A percentile compares a stretch with the other conserved stretches of the same genome.
Conservation (phyloP, 2,888 invertebrate genomes). For the Lasioglossum lativentre region DNA sequence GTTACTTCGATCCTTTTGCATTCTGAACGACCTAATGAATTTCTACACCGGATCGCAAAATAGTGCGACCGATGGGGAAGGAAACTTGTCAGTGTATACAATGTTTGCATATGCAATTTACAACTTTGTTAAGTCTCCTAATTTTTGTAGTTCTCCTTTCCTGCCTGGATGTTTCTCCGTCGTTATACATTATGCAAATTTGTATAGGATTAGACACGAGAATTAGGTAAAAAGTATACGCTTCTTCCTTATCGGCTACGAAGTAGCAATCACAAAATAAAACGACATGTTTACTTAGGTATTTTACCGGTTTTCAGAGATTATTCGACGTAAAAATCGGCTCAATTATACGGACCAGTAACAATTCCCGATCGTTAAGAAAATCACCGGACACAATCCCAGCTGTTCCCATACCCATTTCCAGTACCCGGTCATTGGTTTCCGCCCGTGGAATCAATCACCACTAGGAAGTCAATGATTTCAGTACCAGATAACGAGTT, state of each 20-base stretch:
- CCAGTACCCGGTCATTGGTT: neutral
- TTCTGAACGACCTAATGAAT: neutral
- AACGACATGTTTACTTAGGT: neutral
- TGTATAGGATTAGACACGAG: neutral
- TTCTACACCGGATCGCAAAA: too few species aligned
- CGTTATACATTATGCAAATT: neutral
- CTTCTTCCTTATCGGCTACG: neutral
- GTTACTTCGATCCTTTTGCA: too few species aligned
- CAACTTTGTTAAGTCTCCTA: neutral
- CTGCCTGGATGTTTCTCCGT: neutral
- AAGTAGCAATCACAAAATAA: neutral
- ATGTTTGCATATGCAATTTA: neutral
- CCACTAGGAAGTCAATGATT: constrained; percentile 30
- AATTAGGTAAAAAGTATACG: neutral
- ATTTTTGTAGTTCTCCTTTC: neutral
- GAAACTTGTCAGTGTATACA: too few species aligned
- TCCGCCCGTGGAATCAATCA: neutral
- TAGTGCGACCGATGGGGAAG: too few species aligned
- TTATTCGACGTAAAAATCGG: neutral
- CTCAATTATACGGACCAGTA: neutral
- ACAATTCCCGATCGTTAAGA: neutral
- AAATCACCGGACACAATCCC: neutral
- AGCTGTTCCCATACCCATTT: neutral
- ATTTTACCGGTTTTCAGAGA: neutral
- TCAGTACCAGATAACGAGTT: neutral